These are phyloP conservation scores for Meloe dianella DNA, from an alignment of 2,888 invertebrate genomes.

Conservation along the genomic window DNA sequence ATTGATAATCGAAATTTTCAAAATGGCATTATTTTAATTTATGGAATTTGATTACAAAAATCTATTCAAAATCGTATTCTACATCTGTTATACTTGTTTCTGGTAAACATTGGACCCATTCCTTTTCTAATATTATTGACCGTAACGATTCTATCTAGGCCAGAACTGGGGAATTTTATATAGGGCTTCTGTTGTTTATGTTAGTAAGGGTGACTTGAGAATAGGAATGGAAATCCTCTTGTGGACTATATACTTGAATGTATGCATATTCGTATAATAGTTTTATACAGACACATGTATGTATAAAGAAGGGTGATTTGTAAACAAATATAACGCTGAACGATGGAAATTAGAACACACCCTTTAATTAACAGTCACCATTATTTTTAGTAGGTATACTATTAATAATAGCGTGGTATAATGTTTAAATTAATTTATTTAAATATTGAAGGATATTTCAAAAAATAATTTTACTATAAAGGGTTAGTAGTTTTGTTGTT, in stretches of 20 bases:
- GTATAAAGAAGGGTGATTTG: neutral
- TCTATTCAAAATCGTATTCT: neutral
- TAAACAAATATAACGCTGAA: neutral
- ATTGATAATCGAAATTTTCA: neutral
- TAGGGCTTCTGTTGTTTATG: neutral
- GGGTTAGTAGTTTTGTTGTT: neutral
- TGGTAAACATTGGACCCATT: neutral
- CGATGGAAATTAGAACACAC: neutral
- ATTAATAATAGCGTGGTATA: neutral
- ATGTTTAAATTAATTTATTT: neutral
- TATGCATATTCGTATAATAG: neutral
- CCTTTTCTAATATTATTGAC: neutral
- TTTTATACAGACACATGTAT: neutral
- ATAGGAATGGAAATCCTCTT: neutral
- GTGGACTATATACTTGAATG: neutral
- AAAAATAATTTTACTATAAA: neutral
- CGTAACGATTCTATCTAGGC: neutral
- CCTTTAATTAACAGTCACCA: neutral
- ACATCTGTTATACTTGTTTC: neutral
- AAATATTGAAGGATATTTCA: neutral
- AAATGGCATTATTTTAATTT: too few species aligned
- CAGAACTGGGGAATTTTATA: neutral
- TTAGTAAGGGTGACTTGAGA: neutral
- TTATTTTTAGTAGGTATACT: neutral
- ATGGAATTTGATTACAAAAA: too few species aligned